Evolutionary conservation across 2,797 vertebrate genomes (phyloP).

Genomic region (Apogon talboti): DNA sequence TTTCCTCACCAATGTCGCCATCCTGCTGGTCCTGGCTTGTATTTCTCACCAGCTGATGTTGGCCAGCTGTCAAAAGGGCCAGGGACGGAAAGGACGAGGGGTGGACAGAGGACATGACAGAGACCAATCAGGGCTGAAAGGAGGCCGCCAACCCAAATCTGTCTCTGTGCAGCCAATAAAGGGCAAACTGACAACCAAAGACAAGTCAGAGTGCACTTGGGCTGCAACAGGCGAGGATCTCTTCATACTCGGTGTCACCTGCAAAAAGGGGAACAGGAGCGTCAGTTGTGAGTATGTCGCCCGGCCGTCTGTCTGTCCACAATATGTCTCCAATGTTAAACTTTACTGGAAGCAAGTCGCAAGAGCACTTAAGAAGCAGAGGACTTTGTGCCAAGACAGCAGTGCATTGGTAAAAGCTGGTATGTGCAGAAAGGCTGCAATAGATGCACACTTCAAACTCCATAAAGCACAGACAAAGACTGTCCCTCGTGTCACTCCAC

Average conservation of each 20-base stretch:
- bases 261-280: slow-evolving; percentile 65
- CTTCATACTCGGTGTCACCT: slow-evolving; percentile 76
- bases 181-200: slow-evolving; percentile 84
- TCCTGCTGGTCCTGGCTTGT: slow-evolving; percentile 81
- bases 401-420: slow-evolving; percentile 80
- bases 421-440: slow-evolving; percentile 85
- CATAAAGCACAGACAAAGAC: slow-evolving; percentile 1
- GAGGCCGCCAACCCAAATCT: slow-evolving; percentile 53
- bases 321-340: slow-evolving; percentile 71
- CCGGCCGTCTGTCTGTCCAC: slow-evolving; percentile 81
- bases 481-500: not conserved
- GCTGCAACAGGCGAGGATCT: slow-evolving; percentile 55
- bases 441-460: slow-evolving; percentile 85
- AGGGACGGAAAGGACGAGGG: slow-evolving; percentile 47
- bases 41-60: slow-evolving; percentile 75
- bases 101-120: slow-evolving; percentile 51
- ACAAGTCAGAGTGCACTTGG: slow-evolving; percentile 88
- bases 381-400: slow-evolving; percentile 83
- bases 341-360: slow-evolving; percentile 91
- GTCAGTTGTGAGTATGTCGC: slow-evolving; percentile 87
- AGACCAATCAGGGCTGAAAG: slow-evolving; percentile 53
- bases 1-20: slow-evolving; percentile 67
- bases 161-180: slow-evolving; percentile 52
- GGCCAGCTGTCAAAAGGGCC: slow-evolving; percentile 68
- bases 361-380: slow-evolving; percentile 85